A percentile compares a stretch with the other conserved stretches of the same genome.
phyloP scores from a whole-genome alignment of 2,888 invertebrate species.

The Tipula lateralis region DNA sequence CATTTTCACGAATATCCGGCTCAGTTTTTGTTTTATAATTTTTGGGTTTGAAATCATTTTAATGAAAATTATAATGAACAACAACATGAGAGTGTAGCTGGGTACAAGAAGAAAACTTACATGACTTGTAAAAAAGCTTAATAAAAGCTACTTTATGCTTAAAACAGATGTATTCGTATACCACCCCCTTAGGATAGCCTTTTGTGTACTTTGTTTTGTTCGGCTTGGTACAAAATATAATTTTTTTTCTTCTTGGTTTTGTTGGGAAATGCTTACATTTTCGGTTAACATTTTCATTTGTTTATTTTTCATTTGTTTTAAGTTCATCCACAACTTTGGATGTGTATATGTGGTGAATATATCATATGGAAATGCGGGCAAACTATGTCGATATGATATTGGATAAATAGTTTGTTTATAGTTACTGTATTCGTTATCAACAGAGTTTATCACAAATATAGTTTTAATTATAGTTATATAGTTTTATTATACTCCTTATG shows the following conservation, averaged over 20 bases:
- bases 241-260: not conserved
- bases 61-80: not conserved
- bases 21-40: conserved; percentile 7
- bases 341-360: not conserved
- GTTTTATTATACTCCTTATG: no score
- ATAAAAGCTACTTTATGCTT: conserved; percentile 11
- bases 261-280: not conserved
- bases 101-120: not conserved
- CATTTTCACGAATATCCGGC: conserved; percentile 19
- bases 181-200: not conserved
- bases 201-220: not conserved
- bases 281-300: not conserved
- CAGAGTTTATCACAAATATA: no score
- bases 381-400: not conserved
- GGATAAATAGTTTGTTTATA: not conserved
- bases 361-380: not conserved
- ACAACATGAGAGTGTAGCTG: not conserved
- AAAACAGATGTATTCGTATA: not conserved
- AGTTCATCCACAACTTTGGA: not conserved
- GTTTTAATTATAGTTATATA: no score
- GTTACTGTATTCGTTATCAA: no score
- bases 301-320: not conserved
- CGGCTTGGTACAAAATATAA: not conserved
- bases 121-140: conserved; percentile 6
- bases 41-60: not conserved